Evolutionary conservation across 64 coral and sea anemone genomes (phyloP), one percentile per base, ranked within the genome.

Genomic region (Cladopsammia gracilis): DNA sequence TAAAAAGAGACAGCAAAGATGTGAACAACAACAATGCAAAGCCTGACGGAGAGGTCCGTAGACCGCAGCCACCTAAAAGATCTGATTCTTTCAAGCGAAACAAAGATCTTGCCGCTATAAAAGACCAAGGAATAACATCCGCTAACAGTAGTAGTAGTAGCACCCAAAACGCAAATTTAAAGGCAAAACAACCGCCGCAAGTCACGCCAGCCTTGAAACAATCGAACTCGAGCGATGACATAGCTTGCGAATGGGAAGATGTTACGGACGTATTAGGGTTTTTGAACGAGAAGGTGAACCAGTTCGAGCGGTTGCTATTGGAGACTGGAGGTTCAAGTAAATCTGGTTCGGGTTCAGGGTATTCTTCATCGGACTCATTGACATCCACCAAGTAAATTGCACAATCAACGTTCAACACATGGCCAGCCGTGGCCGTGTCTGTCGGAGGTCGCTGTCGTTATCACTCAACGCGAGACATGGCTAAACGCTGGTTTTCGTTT

Each of bases 251-350:
- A 43, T 98, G 96, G 96, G 96, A 98, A 43, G 96, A 98, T 65
- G 92, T 98, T 15, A 98, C 80, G 19, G 96, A 98, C 80, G 92
- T 98, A 14, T 90, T 98, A 26, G 96, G 96, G 3, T 98, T 94
- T 91, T 86, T 98, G 26, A 98, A 98, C 62, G 96, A 98, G 58
- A 98, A 98, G 79, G 96, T 98, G 25, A 98, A 98, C 57, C 96
- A 98, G 19, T 98, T 98, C 68, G 96, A 98, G 70, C 83, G 93
- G 57, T 85, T 98, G 61, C 90, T 98, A 46, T 75, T 98, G 69
- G 96, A 98, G 46, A 98, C 86, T 12, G 93, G 96, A 61, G 96
- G 96, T 7, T 91, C 77, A 71, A 84, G 80, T 67, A 84, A 61
- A 48, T 92, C 91, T 25, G 85, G 85, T 47, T 93, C 91, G 18